phyloP scores from a whole-genome alignment of 2,113 vertebrate genomes.

The Antechinus flavipes region DNA sequence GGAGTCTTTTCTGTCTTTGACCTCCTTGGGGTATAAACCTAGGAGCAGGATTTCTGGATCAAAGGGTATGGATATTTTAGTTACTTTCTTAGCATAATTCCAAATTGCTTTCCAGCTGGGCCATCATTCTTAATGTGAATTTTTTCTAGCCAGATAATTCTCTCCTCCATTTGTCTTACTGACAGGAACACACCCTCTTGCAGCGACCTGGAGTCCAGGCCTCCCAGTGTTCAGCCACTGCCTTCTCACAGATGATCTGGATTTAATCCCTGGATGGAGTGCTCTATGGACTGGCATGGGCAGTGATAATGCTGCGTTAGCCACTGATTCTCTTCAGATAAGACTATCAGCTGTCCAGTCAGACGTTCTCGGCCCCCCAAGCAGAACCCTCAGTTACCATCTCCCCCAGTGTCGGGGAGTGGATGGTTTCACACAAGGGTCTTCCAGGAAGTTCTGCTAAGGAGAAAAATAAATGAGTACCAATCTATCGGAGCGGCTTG shows the following conservation, averaged over 20 bases:
- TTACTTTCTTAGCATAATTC: conserved; percentile 6
- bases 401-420: background rate
- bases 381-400: background rate
- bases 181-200: background rate
- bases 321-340: background rate
- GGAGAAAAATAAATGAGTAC: conserved; percentile 19
- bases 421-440: background rate
- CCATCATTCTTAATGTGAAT: background rate
- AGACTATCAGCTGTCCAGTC: background rate
- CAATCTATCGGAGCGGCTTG: background rate
- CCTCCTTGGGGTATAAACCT: background rate
- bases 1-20: background rate
- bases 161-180: background rate
- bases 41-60: background rate
- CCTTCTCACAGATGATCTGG: background rate
- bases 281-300: background rate
- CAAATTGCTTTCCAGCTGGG: conserved; percentile 1
- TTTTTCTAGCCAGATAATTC: background rate
- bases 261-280: background rate
- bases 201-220: background rate
- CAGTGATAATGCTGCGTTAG: rapidly evolving
- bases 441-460: conserved; percentile 30
- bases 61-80: background rate
- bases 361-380: background rate
- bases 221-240: background rate